Conservation (phyloP, 1,140 invertebrate genomes). For the Drosophila cardini region DNA sequence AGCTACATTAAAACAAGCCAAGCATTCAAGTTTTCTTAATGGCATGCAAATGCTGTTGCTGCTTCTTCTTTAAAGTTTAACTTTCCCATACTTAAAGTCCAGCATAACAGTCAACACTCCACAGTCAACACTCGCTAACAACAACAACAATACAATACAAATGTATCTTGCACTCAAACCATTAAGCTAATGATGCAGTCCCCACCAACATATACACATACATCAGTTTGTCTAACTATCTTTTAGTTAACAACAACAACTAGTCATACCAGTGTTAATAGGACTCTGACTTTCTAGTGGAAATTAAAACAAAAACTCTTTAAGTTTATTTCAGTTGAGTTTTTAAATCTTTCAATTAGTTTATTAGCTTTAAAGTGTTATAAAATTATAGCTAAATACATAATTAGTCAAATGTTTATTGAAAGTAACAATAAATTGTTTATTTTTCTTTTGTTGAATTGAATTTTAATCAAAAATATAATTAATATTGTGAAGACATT, state of each 20-base stretch:
- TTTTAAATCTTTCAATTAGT: too few relatives aligned
- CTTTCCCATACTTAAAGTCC: slow-evolving; percentile 62
- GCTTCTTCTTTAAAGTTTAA: slow-evolving; percentile 25
- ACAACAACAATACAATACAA: slow-evolving; percentile 7
- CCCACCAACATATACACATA: slow-evolving; percentile 9
- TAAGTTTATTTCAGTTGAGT: neutral
- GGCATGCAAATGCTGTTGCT: slow-evolving; percentile 57
- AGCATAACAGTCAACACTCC: slow-evolving; percentile 4
- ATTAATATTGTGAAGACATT: too few relatives aligned
- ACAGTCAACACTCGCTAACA: slow-evolving; percentile 5
- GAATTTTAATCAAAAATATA: too few relatives aligned
- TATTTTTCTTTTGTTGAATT: too few relatives aligned
- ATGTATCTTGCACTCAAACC: slow-evolving; percentile 36
- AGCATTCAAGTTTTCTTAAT: slow-evolving; percentile 59
- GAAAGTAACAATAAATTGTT: too few relatives aligned
- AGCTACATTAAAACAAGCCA: slow-evolving; percentile 60
- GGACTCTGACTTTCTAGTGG: neutral
- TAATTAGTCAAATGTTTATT: too few relatives aligned
- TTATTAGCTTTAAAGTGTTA: too few relatives aligned
- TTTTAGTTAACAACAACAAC: slow-evolving; percentile 35
- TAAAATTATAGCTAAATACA: too few relatives aligned
- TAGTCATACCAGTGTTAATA: neutral
- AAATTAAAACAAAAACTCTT: neutral
- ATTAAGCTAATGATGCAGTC: slow-evolving; percentile 52
- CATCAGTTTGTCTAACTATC: slow-evolving; percentile 3